Evolutionary conservation across 2,888 invertebrate genomes (phyloP).

Genomic region (Toxonevra muliebris): DNA sequence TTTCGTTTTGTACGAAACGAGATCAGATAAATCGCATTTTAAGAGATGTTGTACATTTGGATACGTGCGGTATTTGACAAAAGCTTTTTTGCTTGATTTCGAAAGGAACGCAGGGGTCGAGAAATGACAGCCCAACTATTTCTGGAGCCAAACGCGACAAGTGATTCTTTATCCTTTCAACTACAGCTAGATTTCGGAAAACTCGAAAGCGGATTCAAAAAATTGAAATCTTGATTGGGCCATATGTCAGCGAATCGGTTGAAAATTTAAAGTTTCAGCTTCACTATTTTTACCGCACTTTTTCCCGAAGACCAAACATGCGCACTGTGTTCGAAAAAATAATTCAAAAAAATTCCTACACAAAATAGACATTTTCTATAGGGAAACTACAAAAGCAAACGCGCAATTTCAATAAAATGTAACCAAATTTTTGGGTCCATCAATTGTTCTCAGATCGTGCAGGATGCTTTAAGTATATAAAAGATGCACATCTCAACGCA

Average conservation of each 20-base stretch:
- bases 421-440: no score
- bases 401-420: constrained; percentile 4
- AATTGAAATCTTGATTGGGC: constrained; percentile 14
- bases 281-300: no score
- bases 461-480: no score
- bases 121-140: constrained; percentile 10
- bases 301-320: no score
- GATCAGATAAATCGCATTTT: constrained; percentile 13
- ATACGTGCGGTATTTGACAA: no score
- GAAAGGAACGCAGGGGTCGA: constrained; percentile 8
- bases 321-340: no score
- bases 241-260: constrained; percentile 5
- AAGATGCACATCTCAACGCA: no score
- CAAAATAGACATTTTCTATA: constrained; percentile 8
- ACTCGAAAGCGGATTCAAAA: constrained; percentile 4
- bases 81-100: constrained; percentile 12
- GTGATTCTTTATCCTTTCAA: constrained; percentile 9
- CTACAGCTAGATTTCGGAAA: constrained; percentile 5
- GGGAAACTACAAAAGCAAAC: constrained; percentile 1
- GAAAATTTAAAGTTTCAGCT: no score
- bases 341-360: constrained; percentile 6
- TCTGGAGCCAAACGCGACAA: constrained; percentile 16
- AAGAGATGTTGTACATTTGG: constrained; percentile 2
- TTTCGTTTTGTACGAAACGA: neutral
- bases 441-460: no score